phyloP scores from a whole-genome alignment of 2,797 vertebrate genomes.

The Telmatherina bonti region DNA sequence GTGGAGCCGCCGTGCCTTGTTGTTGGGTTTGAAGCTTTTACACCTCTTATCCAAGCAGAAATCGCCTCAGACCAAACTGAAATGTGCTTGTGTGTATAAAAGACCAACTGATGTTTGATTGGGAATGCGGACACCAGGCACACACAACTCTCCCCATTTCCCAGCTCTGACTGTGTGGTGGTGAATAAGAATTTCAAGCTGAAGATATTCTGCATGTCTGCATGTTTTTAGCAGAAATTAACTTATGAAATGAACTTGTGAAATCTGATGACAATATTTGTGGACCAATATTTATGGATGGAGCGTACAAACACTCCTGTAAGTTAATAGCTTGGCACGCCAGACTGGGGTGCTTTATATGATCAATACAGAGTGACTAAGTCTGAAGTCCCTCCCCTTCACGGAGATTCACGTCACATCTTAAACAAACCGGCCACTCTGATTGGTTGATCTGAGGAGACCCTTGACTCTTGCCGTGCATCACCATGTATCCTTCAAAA shows the following conservation, averaged over 20 bases:
- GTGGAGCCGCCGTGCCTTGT: neutral
- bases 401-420: no score
- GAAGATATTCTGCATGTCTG: neutral
- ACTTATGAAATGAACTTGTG: neutral
- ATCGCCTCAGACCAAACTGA: neutral
- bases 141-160: neutral
- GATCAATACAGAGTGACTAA: no score
- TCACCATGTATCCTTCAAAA: no score
- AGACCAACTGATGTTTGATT: neutral
- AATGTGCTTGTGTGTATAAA: neutral
- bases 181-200: neutral
- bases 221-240: neutral
- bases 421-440: no score
- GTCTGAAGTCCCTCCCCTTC: no score
- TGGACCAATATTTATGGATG: no score
- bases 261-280: neutral
- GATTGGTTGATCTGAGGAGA: no score
- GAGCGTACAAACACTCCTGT: no score
- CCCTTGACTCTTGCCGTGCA: no score
- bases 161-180: neutral
- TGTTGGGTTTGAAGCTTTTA: neutral
- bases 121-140: neutral
- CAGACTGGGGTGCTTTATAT: no score
- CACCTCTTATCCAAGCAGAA: neutral
- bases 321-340: no score